Evolutionary conservation across 2,113 vertebrate species (phyloP).

Genomic region (Melanocharis versteri): DNA sequence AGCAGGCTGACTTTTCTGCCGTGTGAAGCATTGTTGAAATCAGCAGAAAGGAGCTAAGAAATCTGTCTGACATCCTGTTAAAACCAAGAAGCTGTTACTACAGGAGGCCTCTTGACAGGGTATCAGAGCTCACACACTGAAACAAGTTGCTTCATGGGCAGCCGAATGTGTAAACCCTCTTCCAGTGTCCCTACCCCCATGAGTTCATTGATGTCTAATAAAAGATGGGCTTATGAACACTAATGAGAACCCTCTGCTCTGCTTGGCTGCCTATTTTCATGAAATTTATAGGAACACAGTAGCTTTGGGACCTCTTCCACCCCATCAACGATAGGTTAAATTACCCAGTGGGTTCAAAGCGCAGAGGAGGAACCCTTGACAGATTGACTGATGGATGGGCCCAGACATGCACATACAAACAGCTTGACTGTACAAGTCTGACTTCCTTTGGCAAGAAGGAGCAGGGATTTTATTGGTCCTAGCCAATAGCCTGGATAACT

Average conservation of each 20-base stretch:
- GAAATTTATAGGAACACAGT: constrained; percentile 8
- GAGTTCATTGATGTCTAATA: constrained; percentile 46
- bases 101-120: constrained; percentile 51
- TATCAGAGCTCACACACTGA: constrained; percentile 45
- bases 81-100: constrained; percentile 47
- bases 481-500: neutral
- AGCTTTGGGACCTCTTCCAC: constrained; percentile 31
- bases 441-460: constrained; percentile 6
- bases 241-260: constrained; percentile 49
- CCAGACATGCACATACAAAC: neutral
- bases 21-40: constrained; percentile 26
- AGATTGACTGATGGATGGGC: constrained; percentile 34
- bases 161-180: constrained; percentile 3
- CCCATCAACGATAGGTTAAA: neutral
- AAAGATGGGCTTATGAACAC: constrained; percentile 35
- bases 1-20: constrained; percentile 25
- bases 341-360: constrained; percentile 40
- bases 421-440: constrained; percentile 1
- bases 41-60: constrained; percentile 45
- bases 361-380: constrained; percentile 14
- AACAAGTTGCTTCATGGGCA: constrained; percentile 61
- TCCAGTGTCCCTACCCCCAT: constrained; percentile 8
- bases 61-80: constrained; percentile 50
- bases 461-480: neutral
- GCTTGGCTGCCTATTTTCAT: constrained; percentile 30